Percentiles rank a stretch among this genome's conserved stretches.
These are phyloP conservation scores for Psylliodes chrysocephalus DNA, from an alignment of 2,888 invertebrate genomes.

Conservation along the genomic window DNA sequence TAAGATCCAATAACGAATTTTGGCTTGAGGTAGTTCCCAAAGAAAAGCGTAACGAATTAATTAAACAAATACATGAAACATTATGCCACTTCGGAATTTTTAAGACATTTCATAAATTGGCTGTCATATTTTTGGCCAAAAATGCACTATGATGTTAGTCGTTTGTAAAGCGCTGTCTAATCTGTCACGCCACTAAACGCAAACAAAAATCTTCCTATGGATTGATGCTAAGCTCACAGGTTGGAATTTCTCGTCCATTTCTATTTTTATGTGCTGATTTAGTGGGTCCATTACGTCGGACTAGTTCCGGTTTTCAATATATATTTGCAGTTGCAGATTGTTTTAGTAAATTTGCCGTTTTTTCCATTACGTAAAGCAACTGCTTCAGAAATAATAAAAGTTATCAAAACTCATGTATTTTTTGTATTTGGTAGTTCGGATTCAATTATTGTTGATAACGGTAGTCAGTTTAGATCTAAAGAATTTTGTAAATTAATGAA, in stretches of 20 bases:
- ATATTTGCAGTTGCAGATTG: no score
- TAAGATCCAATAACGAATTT: neutral
- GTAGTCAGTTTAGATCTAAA: constrained; percentile 42
- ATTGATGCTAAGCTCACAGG: neutral
- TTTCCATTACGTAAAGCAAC: constrained; percentile 25
- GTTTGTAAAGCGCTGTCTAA: neutral
- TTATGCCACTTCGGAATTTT: neutral
- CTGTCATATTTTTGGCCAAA: constrained; percentile 4
- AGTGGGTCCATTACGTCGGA: constrained; percentile 32
- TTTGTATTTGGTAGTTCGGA: constrained; percentile 47
- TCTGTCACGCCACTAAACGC: neutral
- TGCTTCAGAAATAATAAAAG: constrained; percentile 5
- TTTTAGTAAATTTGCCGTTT: constrained; percentile 29
- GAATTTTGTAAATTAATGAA: constrained; percentile 18
- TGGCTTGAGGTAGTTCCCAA: constrained; percentile 10
- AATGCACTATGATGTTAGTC: neutral
- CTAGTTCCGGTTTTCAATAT: constrained; percentile 36
- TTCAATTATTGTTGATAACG: constrained; percentile 49
- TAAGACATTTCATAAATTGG: neutral
- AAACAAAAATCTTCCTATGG: neutral
- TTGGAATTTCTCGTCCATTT: neutral
- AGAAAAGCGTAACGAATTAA: neutral
- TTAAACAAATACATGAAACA: neutral
- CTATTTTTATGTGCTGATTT: constrained; percentile 31
- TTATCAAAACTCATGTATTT: constrained; percentile 26